Conservation (phyloP, 2,797 vertebrate genomes). For the Halcyon chelicuti region DNA sequence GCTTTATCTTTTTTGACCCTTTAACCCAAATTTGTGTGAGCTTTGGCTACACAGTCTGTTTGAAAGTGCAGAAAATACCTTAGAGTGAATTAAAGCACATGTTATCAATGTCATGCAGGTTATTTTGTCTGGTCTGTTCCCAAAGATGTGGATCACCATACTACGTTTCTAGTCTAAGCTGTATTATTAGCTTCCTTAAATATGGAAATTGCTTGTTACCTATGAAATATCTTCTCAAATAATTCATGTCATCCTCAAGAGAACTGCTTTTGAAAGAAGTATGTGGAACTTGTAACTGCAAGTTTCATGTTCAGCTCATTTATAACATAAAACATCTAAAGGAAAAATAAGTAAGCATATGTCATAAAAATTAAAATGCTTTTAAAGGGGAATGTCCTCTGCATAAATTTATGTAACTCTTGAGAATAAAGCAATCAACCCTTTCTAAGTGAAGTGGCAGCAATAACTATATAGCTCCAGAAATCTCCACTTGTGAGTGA, state of each 20-base stretch:
- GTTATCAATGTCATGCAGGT: neutral
- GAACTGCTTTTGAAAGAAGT: slow-evolving; percentile 4
- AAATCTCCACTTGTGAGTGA: neutral
- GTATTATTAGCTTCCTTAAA: neutral
- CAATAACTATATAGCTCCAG: neutral
- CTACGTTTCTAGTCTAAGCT: neutral
- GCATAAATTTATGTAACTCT: neutral
- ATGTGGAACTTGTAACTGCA: neutral
- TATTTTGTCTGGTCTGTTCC: neutral
- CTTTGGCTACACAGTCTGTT: neutral
- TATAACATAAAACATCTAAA: neutral
- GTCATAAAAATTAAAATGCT: neutral
- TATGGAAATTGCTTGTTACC: neutral
- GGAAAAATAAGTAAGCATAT: neutral
- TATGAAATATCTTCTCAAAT: neutral
- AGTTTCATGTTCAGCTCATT: neutral
- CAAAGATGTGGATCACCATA: neutral
- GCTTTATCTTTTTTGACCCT: neutral
- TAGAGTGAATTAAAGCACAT: neutral
- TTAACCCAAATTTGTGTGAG: neutral
- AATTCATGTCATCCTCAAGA: neutral
- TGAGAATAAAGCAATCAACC: neutral
- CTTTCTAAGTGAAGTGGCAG: neutral
- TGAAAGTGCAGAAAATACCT: neutral
- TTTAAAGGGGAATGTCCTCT: neutral